Base-by-base conservation (phyloP, 2,888 invertebrate species). In the Operophtera brumata region DNA sequence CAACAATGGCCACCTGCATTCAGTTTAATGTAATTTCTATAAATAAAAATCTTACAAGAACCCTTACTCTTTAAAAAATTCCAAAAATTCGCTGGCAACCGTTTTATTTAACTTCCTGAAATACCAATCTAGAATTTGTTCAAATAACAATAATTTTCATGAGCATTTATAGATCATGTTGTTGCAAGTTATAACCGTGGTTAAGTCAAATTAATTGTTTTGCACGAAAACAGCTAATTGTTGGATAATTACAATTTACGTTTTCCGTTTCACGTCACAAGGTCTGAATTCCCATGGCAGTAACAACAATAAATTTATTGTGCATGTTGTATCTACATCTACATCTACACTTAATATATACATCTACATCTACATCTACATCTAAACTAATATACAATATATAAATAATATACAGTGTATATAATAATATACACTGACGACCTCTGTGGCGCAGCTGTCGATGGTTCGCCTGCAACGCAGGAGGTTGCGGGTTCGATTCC, bases 201-300 rank as follows among this genome's bases (percentile, higher is more conserved):
- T 78, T 58, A 59, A 37, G 11, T 56, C 54, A 79, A 82, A 82
- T 76, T 84, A 84, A 84, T 85, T 85, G 81, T 79, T 80, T 73
- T 74, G 67, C 65, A 69, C 71, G 68, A 75, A 78, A 80, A 68
- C 64, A 70, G 63, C 66, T 70, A 75, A 75, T 74, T 73, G 75
- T 69, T 45, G 59, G 66, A 63, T 73, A 78, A 75, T 79, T 68
- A 68, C 69, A 67, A 60, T 59, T 58, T 61, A 67, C 66, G 20
- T 71, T 65, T 69, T 67, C 61, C 57, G 59, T 64, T 53, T 13
- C 8, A 46, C 58, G 37, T 32, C 25, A 40, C 25, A 56, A 47
- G 44, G 40, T 44, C 25, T 35, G 20, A 14, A 51, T 47, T 51
- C 40, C 40, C 36, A 63, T 57, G 54, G 56, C 53, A 47, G 52